These are phyloP conservation scores for Dicyrtomina minuta DNA, from an alignment of 2,888 invertebrate species.

Conservation along the genomic window DNA sequence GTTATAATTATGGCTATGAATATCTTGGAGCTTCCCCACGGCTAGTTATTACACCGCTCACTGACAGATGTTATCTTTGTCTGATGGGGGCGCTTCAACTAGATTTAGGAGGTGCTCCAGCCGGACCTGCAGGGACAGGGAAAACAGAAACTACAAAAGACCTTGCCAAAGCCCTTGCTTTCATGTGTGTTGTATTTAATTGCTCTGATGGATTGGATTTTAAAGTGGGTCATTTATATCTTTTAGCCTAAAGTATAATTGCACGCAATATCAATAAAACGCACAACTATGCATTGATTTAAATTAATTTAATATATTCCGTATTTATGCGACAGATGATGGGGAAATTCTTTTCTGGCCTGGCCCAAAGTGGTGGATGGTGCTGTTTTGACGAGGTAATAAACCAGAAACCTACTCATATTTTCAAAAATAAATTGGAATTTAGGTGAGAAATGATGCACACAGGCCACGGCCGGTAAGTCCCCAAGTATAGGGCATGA, in stretches of 20 bases:
- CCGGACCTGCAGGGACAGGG: no score
- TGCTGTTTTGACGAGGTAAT: constrained; percentile 83
- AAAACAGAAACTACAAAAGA: no score
- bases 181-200: constrained; percentile 89
- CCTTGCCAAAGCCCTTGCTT: constrained; percentile 84
- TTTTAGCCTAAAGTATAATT: no score
- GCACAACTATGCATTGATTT: no score
- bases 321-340: constrained; percentile 67
- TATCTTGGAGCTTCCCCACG: constrained; percentile 84
- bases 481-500: no score
- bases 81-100: constrained; percentile 86
- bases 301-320: no score
- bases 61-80: constrained; percentile 70
- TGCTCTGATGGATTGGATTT: constrained; percentile 77
- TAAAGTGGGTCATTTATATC: constrained; percentile 57
- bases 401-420: no score
- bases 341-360: constrained; percentile 85
- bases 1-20: constrained; percentile 83
- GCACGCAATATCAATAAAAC: no score
- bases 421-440: no score
- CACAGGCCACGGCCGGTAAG: no score
- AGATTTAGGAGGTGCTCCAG: constrained; percentile 83
- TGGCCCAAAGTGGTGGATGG: constrained; percentile 86
- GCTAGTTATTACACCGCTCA: constrained; percentile 84
- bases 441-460: no score